phyloP scores from a whole-genome alignment of 2,113 vertebrate species.

The rabbit (Oryctolagus cuniculus) region DNA sequence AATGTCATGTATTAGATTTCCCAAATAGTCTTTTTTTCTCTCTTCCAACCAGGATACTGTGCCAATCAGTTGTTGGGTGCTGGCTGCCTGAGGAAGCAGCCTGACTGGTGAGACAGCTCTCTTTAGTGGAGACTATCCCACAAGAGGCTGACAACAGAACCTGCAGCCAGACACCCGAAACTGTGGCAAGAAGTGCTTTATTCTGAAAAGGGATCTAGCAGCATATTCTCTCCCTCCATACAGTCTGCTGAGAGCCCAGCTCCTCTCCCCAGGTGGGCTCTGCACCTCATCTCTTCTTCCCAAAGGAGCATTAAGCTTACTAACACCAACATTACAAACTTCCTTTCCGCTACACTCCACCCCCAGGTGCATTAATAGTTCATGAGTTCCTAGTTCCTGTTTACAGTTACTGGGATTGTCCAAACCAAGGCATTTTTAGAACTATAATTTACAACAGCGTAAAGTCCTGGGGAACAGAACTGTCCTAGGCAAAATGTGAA shows the following conservation, averaged over 20 bases:
- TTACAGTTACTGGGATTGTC: constrained; percentile 1
- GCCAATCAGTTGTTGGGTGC: neutral
- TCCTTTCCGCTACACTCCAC: neutral
- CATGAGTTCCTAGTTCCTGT: constrained; percentile 22
- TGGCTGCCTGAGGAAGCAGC: neutral
- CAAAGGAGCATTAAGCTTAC: neutral
- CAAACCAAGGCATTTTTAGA: neutral
- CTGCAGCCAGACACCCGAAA: neutral
- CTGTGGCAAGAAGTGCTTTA: neutral
- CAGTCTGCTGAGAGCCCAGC: neutral
- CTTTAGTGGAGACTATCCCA: neutral
- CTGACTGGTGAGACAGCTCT: neutral
- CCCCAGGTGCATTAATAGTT: neutral
- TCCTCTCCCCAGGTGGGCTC: neutral
- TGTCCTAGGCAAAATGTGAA: neutral
- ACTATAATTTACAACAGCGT: neutral
- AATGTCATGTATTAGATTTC: neutral
- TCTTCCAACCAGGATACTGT: neutral
- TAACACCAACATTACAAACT: neutral
- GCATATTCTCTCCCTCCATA: neutral
- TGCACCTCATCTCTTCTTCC: neutral
- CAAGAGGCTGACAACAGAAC: neutral
- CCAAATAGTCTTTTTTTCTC: neutral
- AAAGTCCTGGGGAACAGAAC: neutral
- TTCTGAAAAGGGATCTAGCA: neutral